Base-by-base conservation (phyloP, 2,113 vertebrate genomes). In the Callorhinus ursinus region DNA sequence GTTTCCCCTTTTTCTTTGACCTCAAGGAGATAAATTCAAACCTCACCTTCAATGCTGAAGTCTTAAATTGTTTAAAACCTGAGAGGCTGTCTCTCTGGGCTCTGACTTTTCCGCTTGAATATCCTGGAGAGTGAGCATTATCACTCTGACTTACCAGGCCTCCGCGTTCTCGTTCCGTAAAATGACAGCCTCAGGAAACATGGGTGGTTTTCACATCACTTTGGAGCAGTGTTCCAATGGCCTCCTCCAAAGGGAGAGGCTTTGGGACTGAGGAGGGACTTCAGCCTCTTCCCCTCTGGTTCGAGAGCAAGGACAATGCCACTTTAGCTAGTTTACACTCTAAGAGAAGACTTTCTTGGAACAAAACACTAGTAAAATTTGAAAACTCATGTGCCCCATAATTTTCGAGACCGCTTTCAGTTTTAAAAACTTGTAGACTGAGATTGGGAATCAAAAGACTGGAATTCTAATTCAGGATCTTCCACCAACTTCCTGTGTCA, bases 21-120 rank as follows among this genome's bases (percentile, higher is more conserved):
- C 28, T 88, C 14, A 1, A 7, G 42, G 31, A 82, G 14, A 31
- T 88, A 74, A 87, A 89, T 42, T 90, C 94, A 93, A 28, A 97
- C 59, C 22, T 86, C 33, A 6, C 0, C 28, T 89, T 81, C 33
- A 63, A 65, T 57, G 61, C 11, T 8, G 3, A 51, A 63, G 15
- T 26, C 55, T 57, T 42, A 55, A 59, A 26, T 51, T 63, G 49
- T 36, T 80, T 65, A 36, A 61, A 65, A n/a, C 6, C 4, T 1
- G 8, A 69, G 55, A 24, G 49, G 4, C 72, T 57, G 22, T 31
- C 55, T 31, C n/a, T 24, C 15, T 33, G 18, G 19, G 13, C 65
- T 92, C 81, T 72, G 51, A 49, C 14, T 42, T 88, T 92, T 82
- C 33, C 18, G 1, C 4, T 39, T n/a, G 13, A 33, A 12, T 21